phyloP scores from a whole-genome alignment of 2,113 vertebrate genomes.

The Hoplias malabaricus region DNA sequence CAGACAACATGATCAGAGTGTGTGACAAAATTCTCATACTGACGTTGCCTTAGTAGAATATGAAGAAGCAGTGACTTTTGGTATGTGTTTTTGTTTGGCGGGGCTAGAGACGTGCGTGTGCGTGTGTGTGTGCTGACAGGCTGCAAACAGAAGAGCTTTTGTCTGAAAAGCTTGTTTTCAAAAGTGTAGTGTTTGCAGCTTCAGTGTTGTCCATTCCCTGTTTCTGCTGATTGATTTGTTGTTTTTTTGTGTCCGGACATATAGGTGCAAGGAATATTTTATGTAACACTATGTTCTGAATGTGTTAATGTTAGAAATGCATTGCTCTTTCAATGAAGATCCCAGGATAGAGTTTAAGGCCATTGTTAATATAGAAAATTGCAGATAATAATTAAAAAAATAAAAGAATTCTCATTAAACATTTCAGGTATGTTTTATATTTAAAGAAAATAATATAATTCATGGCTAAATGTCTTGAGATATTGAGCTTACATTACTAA shows the following conservation, averaged over 20 bases:
- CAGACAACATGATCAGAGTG: too few species aligned
- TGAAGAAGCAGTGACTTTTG: neutral
- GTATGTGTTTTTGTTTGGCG: neutral
- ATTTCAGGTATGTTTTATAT: too few species aligned
- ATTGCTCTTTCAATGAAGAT: neutral
- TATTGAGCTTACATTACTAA: too few species aligned
- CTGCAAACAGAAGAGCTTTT: slow-evolving; percentile 71
- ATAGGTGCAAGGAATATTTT: neutral
- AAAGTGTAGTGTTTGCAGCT: slow-evolving; percentile 64
- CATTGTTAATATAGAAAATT: too few species aligned
- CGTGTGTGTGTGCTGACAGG: slow-evolving; percentile 28
- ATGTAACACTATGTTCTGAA: neutral
- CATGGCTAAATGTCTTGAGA: too few species aligned
- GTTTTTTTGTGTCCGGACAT: slow-evolving; percentile 3
- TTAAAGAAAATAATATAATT: too few species aligned
- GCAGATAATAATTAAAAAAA: too few species aligned
- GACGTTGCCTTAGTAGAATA: neutral
- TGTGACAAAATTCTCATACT: too few species aligned
- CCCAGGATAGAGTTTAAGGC: too few species aligned
- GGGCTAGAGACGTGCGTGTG: neutral
- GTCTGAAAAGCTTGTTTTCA: slow-evolving; percentile 71
- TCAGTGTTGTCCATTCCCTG: slow-evolving; percentile 63
- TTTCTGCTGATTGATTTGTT: slow-evolving; percentile 63
- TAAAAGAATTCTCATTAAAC: too few species aligned
- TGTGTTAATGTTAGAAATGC: neutral